A percentile compares a stretch with the other conserved stretches of the same genome.
Conservation (phyloP, 2,113 vertebrate species). For the Xiphophorus hellerii region DNA sequence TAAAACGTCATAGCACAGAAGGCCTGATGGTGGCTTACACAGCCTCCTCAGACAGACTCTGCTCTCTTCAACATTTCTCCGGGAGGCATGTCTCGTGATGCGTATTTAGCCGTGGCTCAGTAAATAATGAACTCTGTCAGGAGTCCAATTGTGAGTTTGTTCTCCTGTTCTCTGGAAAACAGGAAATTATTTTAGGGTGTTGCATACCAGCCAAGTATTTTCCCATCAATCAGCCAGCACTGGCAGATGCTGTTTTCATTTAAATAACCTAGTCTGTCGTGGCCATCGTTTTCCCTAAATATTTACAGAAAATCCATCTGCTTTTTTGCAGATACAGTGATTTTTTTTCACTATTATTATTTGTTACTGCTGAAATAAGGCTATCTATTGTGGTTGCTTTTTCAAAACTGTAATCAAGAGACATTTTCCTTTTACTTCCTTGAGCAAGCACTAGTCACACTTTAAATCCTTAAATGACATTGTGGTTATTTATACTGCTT, state of each 20-base stretch:
- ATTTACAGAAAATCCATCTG: slow-evolving; percentile 30
- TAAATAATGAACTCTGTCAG: slow-evolving; percentile 16
- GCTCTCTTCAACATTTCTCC: background rate
- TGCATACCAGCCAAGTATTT: slow-evolving; percentile 32
- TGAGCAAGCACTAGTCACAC: background rate
- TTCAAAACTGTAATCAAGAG: background rate
- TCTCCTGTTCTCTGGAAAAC: slow-evolving; percentile 29
- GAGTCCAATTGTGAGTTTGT: slow-evolving; percentile 36
- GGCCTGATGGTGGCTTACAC: background rate
- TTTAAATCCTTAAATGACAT: background rate
- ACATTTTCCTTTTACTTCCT: background rate
- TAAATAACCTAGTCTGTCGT: slow-evolving; percentile 14
- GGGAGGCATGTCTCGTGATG: slow-evolving; percentile 2
- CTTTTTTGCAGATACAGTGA: slow-evolving; percentile 1
- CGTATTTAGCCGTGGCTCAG: slow-evolving; percentile 11
- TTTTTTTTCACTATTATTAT: background rate
- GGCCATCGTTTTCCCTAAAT: slow-evolving; percentile 19
- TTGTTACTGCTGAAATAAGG: background rate
- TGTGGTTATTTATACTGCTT: background rate
- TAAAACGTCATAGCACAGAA: slow-evolving; percentile 35
- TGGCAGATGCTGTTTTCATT: slow-evolving; percentile 47
- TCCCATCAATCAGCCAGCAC: slow-evolving; percentile 25
- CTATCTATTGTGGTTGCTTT: background rate
- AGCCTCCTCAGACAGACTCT: slow-evolving; percentile 4
- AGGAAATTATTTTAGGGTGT: slow-evolving; percentile 48